Evolutionary conservation across 2,888 invertebrate species (phyloP).

Genomic region (Monochamus alternatus): DNA sequence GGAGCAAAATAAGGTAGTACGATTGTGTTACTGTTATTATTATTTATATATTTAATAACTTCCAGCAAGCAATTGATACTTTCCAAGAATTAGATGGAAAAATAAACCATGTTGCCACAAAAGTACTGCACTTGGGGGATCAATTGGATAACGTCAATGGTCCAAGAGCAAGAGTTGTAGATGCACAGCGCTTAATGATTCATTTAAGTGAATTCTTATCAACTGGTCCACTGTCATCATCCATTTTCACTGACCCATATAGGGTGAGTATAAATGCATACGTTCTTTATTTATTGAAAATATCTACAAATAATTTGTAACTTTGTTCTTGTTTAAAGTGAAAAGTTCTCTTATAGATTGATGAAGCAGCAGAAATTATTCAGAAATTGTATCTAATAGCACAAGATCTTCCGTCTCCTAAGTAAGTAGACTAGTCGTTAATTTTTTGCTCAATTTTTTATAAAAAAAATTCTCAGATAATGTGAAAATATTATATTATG

Average conservation of each 20-base stretch:
- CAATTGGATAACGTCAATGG: slow-evolving; percentile 97
- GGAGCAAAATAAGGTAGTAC: slow-evolving; percentile 85
- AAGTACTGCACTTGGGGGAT: slow-evolving; percentile 98
- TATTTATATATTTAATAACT: slow-evolving; percentile 35
- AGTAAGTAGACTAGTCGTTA: slow-evolving; percentile 70
- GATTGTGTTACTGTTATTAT: neutral
- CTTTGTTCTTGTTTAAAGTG: neutral
- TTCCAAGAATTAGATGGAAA: slow-evolving; percentile 95
- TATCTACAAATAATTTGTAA: too few species aligned
- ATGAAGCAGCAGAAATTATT: slow-evolving; percentile 97
- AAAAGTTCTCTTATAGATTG: slow-evolving; percentile 74
- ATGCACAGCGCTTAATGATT: slow-evolving; percentile 93
- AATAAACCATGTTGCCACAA: slow-evolving; percentile 97
- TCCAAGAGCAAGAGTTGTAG: slow-evolving; percentile 93
- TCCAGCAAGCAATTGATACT: slow-evolving; percentile 84
- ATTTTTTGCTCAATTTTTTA: too few species aligned
- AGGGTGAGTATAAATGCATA: slow-evolving; percentile 66
- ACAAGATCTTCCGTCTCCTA: slow-evolving; percentile 92
- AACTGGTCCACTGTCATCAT: slow-evolving; percentile 87
- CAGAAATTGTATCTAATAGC: slow-evolving; percentile 96
- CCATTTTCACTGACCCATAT: slow-evolving; percentile 89
- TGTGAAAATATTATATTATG: neutral
- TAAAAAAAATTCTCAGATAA: too few species aligned
- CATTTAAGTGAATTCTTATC: slow-evolving; percentile 94
- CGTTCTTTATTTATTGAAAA: too few species aligned